Evolutionary conservation across 2,888 invertebrate genomes (phyloP).

Genomic region (Ophion obscuratus): DNA sequence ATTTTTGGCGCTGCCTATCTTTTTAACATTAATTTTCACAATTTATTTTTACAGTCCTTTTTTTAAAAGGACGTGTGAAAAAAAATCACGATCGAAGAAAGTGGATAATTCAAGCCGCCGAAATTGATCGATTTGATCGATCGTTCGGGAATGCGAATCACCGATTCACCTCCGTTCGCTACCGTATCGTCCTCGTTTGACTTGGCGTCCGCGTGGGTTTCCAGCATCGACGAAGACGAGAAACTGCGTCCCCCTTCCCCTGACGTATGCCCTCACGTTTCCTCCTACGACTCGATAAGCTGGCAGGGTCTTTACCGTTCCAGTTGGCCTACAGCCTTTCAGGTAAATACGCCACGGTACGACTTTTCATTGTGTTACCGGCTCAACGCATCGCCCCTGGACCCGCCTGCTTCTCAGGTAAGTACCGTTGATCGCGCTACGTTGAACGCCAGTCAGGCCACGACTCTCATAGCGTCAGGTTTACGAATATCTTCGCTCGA

Average conservation of each 20-base stretch:
- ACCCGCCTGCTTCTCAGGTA: conserved; percentile 76
- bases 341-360: conserved; percentile 55
- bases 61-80: neutral
- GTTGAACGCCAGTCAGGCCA: conserved; percentile 77
- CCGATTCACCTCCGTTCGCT: conserved; percentile 19
- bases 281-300: conserved; percentile 44
- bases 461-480: conserved; percentile 79
- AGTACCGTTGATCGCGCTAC: conserved; percentile 81
- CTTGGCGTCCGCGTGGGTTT: neutral
- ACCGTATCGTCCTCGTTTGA: conserved; percentile 41
- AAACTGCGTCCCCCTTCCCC: neutral
- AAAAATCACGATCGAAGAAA: conserved; percentile 16
- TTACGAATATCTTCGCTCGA: conserved; percentile 68
- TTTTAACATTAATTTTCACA: neutral
- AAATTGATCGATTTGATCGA: conserved; percentile 20
- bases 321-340: conserved; percentile 62
- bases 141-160: conserved; percentile 44
- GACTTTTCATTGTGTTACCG: conserved; percentile 75
- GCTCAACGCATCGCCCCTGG: conserved; percentile 66
- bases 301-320: conserved; percentile 66
- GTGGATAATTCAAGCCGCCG: conserved; percentile 6
- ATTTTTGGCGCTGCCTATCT: neutral
- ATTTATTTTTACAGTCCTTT: neutral
- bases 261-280: neutral
- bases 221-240: conserved; percentile 34